Evolutionary conservation across 2,888 invertebrate genomes (phyloP).

Genomic region (Epicampocera succincta): DNA sequence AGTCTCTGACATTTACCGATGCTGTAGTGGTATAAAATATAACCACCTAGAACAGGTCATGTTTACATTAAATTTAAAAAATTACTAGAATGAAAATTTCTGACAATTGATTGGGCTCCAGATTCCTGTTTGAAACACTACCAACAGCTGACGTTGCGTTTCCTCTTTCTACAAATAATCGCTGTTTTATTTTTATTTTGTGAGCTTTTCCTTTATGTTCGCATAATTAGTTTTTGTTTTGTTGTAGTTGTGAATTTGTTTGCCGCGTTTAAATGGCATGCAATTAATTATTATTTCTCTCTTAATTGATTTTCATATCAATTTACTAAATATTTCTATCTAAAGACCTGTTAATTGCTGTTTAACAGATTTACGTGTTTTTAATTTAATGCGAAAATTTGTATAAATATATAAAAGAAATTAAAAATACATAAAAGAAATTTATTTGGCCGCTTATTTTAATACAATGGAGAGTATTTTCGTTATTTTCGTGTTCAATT

Average conservation of each 20-base stretch:
- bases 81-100: too few species aligned
- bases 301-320: constrained; percentile 24
- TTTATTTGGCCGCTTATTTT: constrained; percentile 10
- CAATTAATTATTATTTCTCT: constrained; percentile 30
- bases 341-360: constrained; percentile 32
- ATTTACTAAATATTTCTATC: constrained; percentile 5
- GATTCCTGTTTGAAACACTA: too few species aligned
- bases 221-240: constrained; percentile 21
- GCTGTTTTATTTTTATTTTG: background rate
- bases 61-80: too few species aligned
- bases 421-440: constrained; percentile 17
- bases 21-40: too few species aligned
- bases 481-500: too few species aligned
- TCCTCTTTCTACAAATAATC: background rate
- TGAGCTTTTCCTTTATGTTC: background rate
- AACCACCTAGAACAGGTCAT: too few species aligned
- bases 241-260: background rate
- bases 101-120: too few species aligned
- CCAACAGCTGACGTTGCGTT: background rate
- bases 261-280: background rate
- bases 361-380: constrained; percentile 32
- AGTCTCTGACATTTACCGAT: too few species aligned
- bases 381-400: background rate
- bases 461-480: too few species aligned
- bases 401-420: background rate